Percentiles rank a stretch among this genome's conserved stretches.
phyloP scores from a whole-genome alignment of 2,113 vertebrate species.

The Emydura subglobosa region DNA sequence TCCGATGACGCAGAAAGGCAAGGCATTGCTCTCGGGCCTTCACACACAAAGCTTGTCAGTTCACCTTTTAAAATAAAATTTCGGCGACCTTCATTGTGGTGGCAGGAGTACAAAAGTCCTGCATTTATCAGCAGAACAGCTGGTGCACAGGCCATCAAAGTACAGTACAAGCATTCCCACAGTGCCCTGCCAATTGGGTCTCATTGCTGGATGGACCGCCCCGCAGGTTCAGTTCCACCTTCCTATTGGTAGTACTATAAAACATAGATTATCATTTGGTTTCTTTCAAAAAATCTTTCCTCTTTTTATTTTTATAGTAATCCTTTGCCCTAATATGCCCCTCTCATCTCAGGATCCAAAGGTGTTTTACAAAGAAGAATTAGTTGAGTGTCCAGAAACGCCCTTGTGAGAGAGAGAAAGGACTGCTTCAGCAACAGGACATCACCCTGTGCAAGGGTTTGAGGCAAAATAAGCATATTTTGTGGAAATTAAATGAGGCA shows the following conservation, averaged over 20 bases:
- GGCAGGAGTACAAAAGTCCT: neutral
- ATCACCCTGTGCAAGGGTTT: rapidly evolving
- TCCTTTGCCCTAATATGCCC: slow-evolving; percentile 25
- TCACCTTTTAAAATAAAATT: neutral
- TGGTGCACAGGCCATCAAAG: neutral
- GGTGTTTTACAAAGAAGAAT: neutral
- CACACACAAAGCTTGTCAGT: neutral
- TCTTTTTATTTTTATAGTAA: neutral
- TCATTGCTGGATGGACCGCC: slow-evolving; percentile 1
- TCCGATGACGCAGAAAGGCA: neutral
- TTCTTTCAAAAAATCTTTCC: neutral
- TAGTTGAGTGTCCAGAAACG: neutral
- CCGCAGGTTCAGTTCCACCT: slow-evolving; percentile 24
- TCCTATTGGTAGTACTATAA: neutral
- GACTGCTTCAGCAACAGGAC: neutral
- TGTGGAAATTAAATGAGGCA: neutral
- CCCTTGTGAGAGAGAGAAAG: neutral
- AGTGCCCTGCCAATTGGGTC: neutral
- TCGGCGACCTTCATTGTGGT: neutral
- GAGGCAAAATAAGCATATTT: neutral
- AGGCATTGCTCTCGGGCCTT: neutral
- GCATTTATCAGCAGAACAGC: neutral
- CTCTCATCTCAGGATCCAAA: slow-evolving; percentile 15
- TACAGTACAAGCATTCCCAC: neutral
- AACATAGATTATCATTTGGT: neutral